Evolutionary conservation across 2,888 invertebrate species (phyloP).

Genomic region (Dynastes grantii): DNA sequence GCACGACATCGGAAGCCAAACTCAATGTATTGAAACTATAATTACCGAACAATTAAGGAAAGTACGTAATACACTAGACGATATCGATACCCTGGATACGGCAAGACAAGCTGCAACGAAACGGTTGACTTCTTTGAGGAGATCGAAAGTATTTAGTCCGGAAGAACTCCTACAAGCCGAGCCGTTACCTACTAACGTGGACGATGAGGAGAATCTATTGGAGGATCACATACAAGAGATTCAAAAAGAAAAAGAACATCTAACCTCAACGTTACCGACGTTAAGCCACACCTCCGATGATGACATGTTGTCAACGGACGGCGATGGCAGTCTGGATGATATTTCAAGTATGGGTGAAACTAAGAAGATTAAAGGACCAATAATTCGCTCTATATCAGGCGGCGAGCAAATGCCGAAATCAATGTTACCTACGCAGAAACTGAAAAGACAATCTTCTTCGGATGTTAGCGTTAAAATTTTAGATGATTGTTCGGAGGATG

Average conservation of each 20-base stretch:
- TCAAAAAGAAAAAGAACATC: constrained; percentile 85
- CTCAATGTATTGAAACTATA: constrained; percentile 91
- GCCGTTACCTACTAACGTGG: constrained; percentile 66
- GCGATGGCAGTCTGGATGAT: constrained; percentile 83
- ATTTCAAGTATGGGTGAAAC: constrained; percentile 68
- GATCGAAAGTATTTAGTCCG: constrained; percentile 80
- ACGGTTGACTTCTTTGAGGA: constrained; percentile 83
- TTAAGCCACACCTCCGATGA: constrained; percentile 90
- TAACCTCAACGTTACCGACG: constrained; percentile 86
- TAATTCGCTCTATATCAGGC: constrained; percentile 68
- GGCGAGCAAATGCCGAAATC: constrained; percentile 61
- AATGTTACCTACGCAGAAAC: constrained; percentile 61
- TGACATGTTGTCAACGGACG: constrained; percentile 86
- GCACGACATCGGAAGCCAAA: constrained; percentile 91
- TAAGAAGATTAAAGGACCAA: constrained; percentile 64
- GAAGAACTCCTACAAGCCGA: constrained; percentile 71
- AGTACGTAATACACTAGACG: constrained; percentile 88
- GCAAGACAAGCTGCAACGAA: constrained; percentile 90
- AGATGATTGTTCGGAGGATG: constrained; percentile 69
- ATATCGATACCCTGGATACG: constrained; percentile 91
- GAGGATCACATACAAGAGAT: constrained; percentile 87
- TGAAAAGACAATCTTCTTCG: constrained; percentile 69
- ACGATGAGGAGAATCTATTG: constrained; percentile 83
- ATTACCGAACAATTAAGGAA: constrained; percentile 89
- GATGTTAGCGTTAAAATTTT: constrained; percentile 67